phyloP scores from a whole-genome alignment of 1,140 invertebrate genomes.

The Drosophila malerkotliana region DNA sequence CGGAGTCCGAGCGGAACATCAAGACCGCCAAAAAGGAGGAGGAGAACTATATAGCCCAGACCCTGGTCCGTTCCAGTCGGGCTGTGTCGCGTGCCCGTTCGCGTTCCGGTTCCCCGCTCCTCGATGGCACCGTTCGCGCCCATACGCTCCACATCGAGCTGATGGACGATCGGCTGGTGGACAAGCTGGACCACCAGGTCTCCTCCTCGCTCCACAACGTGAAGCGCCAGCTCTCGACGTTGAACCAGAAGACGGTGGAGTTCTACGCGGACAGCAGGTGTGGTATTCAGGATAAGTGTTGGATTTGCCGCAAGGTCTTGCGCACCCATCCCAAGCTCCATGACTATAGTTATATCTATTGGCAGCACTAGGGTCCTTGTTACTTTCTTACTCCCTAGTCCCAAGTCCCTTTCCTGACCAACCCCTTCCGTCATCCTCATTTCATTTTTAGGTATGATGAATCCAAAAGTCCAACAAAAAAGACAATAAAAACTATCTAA shows the following conservation, averaged over 20 bases:
- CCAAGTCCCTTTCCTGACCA: slow-evolving; percentile 1
- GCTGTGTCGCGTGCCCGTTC: slow-evolving; percentile 66
- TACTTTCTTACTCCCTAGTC: background rate
- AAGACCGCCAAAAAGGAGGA: slow-evolving; percentile 82
- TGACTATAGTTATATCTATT: slow-evolving; percentile 78
- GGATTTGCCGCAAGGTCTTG: slow-evolving; percentile 81
- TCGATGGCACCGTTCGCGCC: slow-evolving; percentile 53
- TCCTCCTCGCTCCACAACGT: slow-evolving; percentile 81
- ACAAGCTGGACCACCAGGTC: slow-evolving; percentile 80
- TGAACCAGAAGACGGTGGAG: slow-evolving; percentile 78
- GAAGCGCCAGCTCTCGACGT: slow-evolving; percentile 76
- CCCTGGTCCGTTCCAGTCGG: slow-evolving; percentile 70
- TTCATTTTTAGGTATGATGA: slow-evolving; percentile 6
- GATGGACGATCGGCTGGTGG: slow-evolving; percentile 79
- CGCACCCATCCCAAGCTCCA: slow-evolving; percentile 80
- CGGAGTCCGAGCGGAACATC: slow-evolving; percentile 86
- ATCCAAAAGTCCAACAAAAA: background rate
- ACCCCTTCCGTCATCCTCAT: slow-evolving; percentile 18
- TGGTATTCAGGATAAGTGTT: slow-evolving; percentile 81
- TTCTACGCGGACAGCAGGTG: slow-evolving; percentile 83
- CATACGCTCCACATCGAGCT: slow-evolving; percentile 76
- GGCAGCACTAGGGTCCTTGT: slow-evolving; percentile 56
- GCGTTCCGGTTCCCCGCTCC: slow-evolving; percentile 52
- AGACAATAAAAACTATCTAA: background rate
- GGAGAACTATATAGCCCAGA: slow-evolving; percentile 71